Percentiles rank a stretch among this genome's conserved stretches.
Conservation (phyloP, 53 echinoderm and acorn worm genomes). For the Mesocentrotus franciscanus region DNA sequence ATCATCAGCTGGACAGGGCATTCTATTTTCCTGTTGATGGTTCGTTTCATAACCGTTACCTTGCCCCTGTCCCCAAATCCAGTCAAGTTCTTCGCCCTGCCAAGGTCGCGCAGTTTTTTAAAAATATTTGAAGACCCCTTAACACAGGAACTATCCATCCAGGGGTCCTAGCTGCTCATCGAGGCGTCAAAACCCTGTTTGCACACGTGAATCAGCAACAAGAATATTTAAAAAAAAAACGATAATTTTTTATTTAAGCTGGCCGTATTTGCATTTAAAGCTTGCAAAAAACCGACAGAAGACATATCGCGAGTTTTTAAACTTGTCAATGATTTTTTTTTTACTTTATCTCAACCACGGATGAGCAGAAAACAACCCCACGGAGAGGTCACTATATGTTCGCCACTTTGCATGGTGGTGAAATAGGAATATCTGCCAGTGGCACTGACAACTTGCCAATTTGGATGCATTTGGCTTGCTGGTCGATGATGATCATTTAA, state of each 20-base stretch:
- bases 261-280: neutral
- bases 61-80: neutral
- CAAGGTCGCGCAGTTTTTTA: constrained; percentile 2
- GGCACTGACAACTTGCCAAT: neutral
- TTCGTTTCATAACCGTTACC: neutral
- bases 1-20: constrained; percentile 4
- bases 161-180: neutral
- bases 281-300: neutral
- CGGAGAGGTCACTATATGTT: neutral
- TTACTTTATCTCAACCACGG: neutral
- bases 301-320: neutral
- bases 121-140: neutral
- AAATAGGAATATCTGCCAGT: neutral
- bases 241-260: neutral
- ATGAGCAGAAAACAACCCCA: neutral
- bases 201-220: neutral
- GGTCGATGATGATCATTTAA: neutral
- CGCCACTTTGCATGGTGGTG: neutral
- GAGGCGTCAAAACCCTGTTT: neutral
- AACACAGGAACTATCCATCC: neutral
- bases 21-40: neutral
- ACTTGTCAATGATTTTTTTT: neutral
- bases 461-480: neutral
- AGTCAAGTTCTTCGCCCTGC: neutral
- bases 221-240: neutral